Conservation (phyloP, 2,888 invertebrate genomes). For the Acrobasis repandana region DNA sequence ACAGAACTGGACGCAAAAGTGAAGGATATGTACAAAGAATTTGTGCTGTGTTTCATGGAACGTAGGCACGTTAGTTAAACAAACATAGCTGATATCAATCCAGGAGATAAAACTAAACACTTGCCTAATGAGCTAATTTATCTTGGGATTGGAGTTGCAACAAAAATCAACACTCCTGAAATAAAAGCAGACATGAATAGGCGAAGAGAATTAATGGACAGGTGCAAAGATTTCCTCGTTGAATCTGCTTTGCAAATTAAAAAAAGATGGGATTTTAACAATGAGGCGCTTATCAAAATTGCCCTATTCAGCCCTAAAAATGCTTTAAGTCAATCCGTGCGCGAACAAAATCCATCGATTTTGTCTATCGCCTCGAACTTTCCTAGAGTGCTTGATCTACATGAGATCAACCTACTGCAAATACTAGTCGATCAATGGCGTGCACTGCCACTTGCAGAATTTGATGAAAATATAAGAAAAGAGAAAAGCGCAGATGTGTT, state of each 20-base stretch:
- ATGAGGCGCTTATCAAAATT: constrained; percentile 9
- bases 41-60: constrained; percentile 5
- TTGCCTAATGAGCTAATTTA: too few species aligned
- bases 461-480: constrained; percentile 11
- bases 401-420: constrained; percentile 2
- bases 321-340: constrained; percentile 14
- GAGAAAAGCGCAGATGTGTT: constrained; percentile 16
- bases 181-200: neutral
- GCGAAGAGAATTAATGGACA: too few species aligned
- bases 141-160: too few species aligned
- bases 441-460: constrained; percentile 12
- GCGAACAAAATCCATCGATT: constrained; percentile 9
- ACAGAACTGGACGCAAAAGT: constrained; percentile 11
- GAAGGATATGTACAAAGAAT: constrained; percentile 19
- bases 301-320: constrained; percentile 9
- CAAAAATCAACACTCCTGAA: too few species aligned
- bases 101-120: too few species aligned
- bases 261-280: constrained; percentile 14
- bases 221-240: constrained; percentile 3
- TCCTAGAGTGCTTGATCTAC: constrained; percentile 17
- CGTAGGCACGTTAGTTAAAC: too few species aligned
- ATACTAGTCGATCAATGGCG: constrained; percentile 6
- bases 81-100: neutral
- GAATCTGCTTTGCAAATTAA: too few species aligned
- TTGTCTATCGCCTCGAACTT: constrained; percentile 8